Base-by-base conservation (phyloP, 2,888 invertebrate genomes). In the Drosophila bunnanda region DNA sequence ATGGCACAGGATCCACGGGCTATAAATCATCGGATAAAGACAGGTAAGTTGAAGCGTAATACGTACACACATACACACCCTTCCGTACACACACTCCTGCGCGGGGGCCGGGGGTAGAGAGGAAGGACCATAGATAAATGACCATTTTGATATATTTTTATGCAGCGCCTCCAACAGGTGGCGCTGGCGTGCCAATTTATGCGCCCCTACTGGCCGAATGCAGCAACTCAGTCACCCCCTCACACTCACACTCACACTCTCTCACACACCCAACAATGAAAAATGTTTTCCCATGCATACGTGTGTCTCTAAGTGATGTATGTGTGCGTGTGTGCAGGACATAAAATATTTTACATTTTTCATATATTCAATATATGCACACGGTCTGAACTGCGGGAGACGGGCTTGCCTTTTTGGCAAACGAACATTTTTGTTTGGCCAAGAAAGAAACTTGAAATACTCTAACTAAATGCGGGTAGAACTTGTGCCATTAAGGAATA, bases 21-120 rank as follows among this genome's bases (percentile, higher is more conserved):
- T 96, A 96, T 93, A 96, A 96, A 93, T 96, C 96, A 93, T 95
- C 96, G 90, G 96, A 96, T 93, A 94, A 96, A 93, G 96, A 96
- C 93, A 96, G 96, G 96, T 96, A 93, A 95, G 95, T 89, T 82
- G 77, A 80, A 71, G 76, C 81, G 76, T 60, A 79, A 70, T 71
- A 80, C 66, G 70, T 70, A 71, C 61, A 70, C 48, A 55, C 58
- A 58, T 48, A n/a, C n/a, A n/a, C n/a, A n/a, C 60, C 66, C 59
- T 36, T 13, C 20, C 64, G 41, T 56, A 66, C 41, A 72, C 62
- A 43, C 43, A 59, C 39, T 71, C 66, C 39, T 43, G 55, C 38
- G 39, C 50, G 52, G 36, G 39, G 36, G 17, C n/a, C n/a, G 9
- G 22, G 69, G 56, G 62, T 7, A n/a, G n/a, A n/a, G 36, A n/a